Evolutionary conservation across 2,888 invertebrate species (phyloP).

Genomic region (Epirrhoe tristata): DNA sequence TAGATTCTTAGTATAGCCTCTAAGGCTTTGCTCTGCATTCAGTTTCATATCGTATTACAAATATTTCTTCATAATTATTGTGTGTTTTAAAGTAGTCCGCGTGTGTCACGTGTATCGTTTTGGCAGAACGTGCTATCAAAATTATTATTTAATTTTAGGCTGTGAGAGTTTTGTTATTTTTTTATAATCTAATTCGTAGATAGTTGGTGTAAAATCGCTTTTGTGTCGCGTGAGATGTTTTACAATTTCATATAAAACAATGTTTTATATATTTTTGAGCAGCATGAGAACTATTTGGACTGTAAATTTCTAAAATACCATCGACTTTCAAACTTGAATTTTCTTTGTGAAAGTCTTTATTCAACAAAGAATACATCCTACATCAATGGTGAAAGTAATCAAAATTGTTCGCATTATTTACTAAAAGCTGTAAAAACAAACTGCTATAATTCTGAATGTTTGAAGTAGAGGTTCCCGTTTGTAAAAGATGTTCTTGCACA

Average conservation of each 20-base stretch:
- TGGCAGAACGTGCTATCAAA: constrained; percentile 58
- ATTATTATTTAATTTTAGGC: constrained; percentile 74
- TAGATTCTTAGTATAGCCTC: constrained; percentile 29
- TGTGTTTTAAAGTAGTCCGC: constrained; percentile 30
- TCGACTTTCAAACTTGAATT: constrained; percentile 11
- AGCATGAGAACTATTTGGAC: constrained; percentile 28
- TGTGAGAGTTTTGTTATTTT: constrained; percentile 76
- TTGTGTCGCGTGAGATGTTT: constrained; percentile 21
- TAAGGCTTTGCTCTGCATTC: constrained; percentile 39
- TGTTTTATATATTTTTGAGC: constrained; percentile 54
- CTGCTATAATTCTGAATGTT: constrained; percentile 10
- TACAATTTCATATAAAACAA: constrained; percentile 37
- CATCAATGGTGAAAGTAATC: not conserved
- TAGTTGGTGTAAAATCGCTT: constrained; percentile 35
- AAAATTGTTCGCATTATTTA: constrained; percentile 12
- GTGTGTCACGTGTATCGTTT: constrained; percentile 30
- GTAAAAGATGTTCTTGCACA: not conserved
- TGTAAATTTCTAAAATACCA: not conserved
- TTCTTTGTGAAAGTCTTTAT: too few species aligned
- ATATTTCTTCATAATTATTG: constrained; percentile 46
- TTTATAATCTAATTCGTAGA: constrained; percentile 29
- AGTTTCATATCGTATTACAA: constrained; percentile 31
- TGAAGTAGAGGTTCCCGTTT: not conserved
- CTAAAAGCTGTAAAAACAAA: constrained; percentile 14
- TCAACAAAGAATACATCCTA: too few species aligned